These are phyloP conservation scores for Ormia ochracea DNA, from an alignment of 2,888 invertebrate species.

Conservation along the genomic window DNA sequence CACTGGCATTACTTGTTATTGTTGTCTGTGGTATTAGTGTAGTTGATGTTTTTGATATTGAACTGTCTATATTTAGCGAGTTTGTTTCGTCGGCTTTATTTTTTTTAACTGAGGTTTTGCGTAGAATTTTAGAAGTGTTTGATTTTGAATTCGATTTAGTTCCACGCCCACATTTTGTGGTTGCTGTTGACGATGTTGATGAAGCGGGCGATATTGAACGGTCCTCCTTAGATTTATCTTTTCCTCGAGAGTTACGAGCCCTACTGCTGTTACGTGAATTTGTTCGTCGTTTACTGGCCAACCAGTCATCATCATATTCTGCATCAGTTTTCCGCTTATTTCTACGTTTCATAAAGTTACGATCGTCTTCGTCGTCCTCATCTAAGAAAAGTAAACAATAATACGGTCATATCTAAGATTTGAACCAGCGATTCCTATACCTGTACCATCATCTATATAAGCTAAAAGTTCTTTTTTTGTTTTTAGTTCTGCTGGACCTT, in stretches of 20 bases:
- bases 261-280: conserved; percentile 72
- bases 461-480: conserved; percentile 75
- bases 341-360: conserved; percentile 73
- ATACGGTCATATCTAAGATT: conserved; percentile 5
- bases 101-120: conserved; percentile 73
- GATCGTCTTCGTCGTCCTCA: conserved; percentile 75
- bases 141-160: conserved; percentile 54
- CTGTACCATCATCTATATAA: conserved; percentile 75
- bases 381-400: conserved; percentile 64
- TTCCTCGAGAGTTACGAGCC: conserved; percentile 72
- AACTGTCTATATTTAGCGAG: conserved; percentile 44
- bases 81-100: conserved; percentile 65
- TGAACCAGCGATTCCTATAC: conserved; percentile 62
- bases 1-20: conserved; percentile 51
- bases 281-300: conserved; percentile 70
- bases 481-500: conserved; percentile 72
- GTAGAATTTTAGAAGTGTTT: conserved; percentile 66
- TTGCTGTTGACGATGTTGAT: conserved; percentile 72
- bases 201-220: conserved; percentile 74
- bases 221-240: conserved; percentile 69
- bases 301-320: conserved; percentile 77
- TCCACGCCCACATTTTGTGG: conserved; percentile 64
- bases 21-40: conserved; percentile 30
- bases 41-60: conserved; percentile 25
- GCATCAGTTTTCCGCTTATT: conserved; percentile 75